phyloP scores from a whole-genome alignment of 37 sponge, comb jelly and placozoan genomes.

The Oscarella lobularis region DNA sequence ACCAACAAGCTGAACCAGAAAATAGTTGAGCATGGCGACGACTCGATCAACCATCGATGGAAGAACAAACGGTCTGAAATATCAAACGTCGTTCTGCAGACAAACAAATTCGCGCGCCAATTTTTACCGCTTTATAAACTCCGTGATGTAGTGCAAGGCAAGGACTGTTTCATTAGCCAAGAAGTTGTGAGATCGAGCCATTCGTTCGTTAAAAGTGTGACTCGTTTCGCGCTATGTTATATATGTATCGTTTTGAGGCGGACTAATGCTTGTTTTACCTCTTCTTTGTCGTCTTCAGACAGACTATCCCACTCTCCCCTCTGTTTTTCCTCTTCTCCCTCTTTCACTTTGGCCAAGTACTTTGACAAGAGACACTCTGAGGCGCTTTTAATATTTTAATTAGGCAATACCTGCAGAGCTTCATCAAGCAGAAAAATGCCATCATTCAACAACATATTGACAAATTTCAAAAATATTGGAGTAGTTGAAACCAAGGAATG shows the following conservation, averaged over 20 bases:
- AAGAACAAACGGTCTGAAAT: conserved; percentile 31
- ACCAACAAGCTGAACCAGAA: conserved; percentile 77
- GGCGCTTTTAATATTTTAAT: too few species aligned
- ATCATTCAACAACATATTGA: conserved; percentile 95
- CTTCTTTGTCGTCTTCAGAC: conserved; percentile 29
- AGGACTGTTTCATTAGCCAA: background rate
- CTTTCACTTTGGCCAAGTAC: conserved; percentile 35
- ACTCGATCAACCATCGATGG: conserved; percentile 70
- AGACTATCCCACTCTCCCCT: conserved; percentile 37
- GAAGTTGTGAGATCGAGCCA: background rate
- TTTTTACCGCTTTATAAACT: background rate
- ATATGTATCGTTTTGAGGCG: too few species aligned
- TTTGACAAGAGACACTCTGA: background rate
- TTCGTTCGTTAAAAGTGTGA: too few species aligned
- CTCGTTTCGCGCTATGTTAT: too few species aligned
- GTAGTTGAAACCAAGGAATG: background rate
- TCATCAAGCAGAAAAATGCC: conserved; percentile 89
- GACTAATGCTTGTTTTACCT: too few species aligned
- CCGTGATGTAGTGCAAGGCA: background rate
- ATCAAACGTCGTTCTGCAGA: background rate
- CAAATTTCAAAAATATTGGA: conserved; percentile 48
- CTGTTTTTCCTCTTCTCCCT: conserved; percentile 26
- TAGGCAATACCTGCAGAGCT: conserved; percentile 62
- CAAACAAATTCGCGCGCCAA: background rate
- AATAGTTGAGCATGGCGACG: conserved; percentile 92